A percentile compares a stretch with the other conserved stretches of the same genome.
phyloP scores from a whole-genome alignment of 2,797 vertebrate genomes.

The Sarcophilus harrisii region DNA sequence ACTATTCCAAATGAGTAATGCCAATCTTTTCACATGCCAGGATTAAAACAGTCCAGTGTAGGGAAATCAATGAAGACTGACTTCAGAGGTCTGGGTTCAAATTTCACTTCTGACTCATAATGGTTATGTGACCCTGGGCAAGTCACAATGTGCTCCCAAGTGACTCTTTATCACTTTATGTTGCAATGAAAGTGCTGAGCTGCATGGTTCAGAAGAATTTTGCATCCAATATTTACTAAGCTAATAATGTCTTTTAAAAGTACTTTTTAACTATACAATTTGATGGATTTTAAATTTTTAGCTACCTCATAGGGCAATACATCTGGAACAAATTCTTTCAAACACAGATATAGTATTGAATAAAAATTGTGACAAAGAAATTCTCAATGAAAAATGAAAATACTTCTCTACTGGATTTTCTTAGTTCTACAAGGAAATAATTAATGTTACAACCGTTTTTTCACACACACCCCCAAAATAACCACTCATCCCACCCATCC shows the following conservation, averaged over 20 bases:
- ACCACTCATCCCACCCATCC: background rate
- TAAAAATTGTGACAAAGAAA: background rate
- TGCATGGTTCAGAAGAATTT: background rate
- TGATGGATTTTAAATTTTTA: background rate
- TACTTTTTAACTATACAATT: background rate
- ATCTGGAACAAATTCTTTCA: slow-evolving; percentile 39
- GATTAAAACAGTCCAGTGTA: accelerated
- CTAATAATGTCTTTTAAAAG: background rate
- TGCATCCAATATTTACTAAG: background rate
- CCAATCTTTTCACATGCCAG: background rate
- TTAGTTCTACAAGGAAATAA: slow-evolving; percentile 19
- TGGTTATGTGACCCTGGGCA: background rate
- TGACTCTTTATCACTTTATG: background rate
- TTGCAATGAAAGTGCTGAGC: background rate
- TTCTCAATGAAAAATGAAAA: background rate
- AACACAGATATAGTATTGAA: background rate
- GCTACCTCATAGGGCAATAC: slow-evolving; percentile 30
- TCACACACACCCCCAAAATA: background rate
- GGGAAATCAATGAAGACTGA: accelerated
- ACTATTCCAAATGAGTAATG: background rate
- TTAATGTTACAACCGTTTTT: background rate
- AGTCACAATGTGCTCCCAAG: background rate
- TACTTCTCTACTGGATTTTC: slow-evolving; percentile 32
- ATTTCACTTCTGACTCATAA: background rate
- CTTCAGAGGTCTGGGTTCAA: background rate